These are phyloP conservation scores for Polyommatus icarus DNA, from an alignment of 2,888 invertebrate species.

Conservation along the genomic window DNA sequence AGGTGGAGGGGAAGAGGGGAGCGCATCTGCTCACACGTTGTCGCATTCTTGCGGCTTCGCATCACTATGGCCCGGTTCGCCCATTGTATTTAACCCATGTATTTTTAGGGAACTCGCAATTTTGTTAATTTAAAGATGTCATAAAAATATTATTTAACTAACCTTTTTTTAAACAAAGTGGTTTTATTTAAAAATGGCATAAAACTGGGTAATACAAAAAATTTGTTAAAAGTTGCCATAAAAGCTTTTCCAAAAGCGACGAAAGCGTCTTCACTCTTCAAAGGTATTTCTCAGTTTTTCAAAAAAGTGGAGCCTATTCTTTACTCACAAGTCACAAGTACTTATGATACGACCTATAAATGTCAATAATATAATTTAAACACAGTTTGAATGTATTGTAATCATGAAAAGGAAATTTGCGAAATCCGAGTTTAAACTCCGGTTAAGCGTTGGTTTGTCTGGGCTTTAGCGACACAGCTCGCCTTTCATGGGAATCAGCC, in stretches of 20 bases:
- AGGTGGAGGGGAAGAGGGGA: slow-evolving; percentile 47
- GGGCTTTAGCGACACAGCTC: slow-evolving; percentile 51
- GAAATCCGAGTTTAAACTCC: slow-evolving; percentile 31
- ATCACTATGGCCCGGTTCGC: slow-evolving; percentile 48
- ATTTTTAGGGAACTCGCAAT: neutral
- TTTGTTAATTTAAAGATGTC: neutral
- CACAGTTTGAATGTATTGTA: neutral
- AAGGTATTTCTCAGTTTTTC: too few relatives aligned
- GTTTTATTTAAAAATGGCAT: too few relatives aligned
- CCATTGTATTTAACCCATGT: slow-evolving; percentile 1
- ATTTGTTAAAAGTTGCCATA: too few relatives aligned
- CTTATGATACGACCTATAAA: too few relatives aligned
- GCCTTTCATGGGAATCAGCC: slow-evolving; percentile 55
- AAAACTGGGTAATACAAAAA: too few relatives aligned
- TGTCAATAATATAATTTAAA: neutral
- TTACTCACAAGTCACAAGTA: too few relatives aligned
- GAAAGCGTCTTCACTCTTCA: too few relatives aligned
- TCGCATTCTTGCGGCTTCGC: slow-evolving; percentile 75
- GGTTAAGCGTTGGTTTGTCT: slow-evolving; percentile 38
- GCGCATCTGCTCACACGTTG: slow-evolving; percentile 68
- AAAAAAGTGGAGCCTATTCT: neutral
- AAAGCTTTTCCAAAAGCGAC: too few relatives aligned
- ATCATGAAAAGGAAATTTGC: neutral
- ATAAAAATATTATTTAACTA: too few relatives aligned
- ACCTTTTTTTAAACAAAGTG: too few relatives aligned